Evolutionary conservation across 2,797 vertebrate genomes (phyloP).

Genomic region (Meda fulgida): DNA sequence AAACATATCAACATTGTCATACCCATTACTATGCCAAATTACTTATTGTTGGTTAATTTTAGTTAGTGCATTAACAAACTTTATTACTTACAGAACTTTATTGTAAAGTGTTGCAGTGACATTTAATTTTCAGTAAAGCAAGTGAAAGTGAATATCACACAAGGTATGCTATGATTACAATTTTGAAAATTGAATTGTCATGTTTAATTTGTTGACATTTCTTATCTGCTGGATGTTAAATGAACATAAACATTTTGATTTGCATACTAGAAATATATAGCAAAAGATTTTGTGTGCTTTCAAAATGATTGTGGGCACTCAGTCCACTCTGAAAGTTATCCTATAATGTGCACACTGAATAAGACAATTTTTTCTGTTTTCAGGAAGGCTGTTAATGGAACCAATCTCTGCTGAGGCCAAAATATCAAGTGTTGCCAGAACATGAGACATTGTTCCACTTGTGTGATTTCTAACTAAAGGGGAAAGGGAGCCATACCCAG

Average conservation of each 20-base stretch:
- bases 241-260: neutral
- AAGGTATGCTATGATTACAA: neutral
- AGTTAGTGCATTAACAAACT: neutral
- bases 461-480: slow-evolving; percentile 43
- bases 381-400: slow-evolving; percentile 32
- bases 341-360: slow-evolving; percentile 13
- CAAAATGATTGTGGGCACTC: neutral
- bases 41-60: neutral
- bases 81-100: neutral
- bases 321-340: neutral
- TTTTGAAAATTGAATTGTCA: neutral
- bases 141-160: neutral
- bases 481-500: slow-evolving; percentile 28
- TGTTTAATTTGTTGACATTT: neutral
- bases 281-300: neutral
- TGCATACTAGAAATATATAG: neutral
- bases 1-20: too few species aligned
- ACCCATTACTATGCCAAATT: neutral
- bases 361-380: slow-evolving; percentile 38
- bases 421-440: slow-evolving; percentile 37
- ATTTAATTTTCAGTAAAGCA: neutral
- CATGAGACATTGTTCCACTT: slow-evolving; percentile 28
- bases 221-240: neutral
- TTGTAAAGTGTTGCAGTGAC: neutral
- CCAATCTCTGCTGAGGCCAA: slow-evolving; percentile 26